Base-by-base conservation (phyloP, 2,113 vertebrate species). In the Promerops cafer region DNA sequence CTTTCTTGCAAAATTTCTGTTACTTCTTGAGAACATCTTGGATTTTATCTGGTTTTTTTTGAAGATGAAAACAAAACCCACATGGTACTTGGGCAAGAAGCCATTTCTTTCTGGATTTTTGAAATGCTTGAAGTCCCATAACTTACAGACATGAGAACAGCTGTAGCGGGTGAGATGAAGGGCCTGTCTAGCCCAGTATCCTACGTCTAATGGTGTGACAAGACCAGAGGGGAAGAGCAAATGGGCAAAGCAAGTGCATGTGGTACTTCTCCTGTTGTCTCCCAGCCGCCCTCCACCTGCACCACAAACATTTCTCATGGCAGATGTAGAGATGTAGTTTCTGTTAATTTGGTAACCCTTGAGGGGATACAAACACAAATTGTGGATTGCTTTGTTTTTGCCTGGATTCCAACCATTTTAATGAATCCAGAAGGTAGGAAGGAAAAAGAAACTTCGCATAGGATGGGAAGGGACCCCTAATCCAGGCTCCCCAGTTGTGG, bases 1-100 rank as follows among this genome's bases (percentile, higher is more conserved):
- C 24, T 91, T 87, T 84, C 77, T 65, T 66, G 35, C 3, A 27
- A 72, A 53, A 83, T 83, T 90, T 91, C 47, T 86, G 33, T 47
- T 94, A 35, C 45, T 90, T 69, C 90, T 84, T 91, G 50, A 1
- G 9, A 94, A 93, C 78, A 77, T 87, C 63, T 91, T 95, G 72
- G 54, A 54, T 79, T 79, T 83, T 87, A 50, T 76, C 4, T 45
- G 26, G n/a, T n/a, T 49, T 19, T 80, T 79, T 94, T 90, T 83
- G 2, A 83, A 88, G 90, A 95, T 87, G 45, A 95, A 89, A 95
- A 87, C 70, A 91, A 95, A 88, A 16, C 35, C 42, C 92, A 93
- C 75, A 83, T 93, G 75, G 47, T 37, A 85, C 26, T 77, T 83
- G 33, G 79, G 90, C 90, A 93, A 44, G 22, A 60, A 66, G 71